Conservation (phyloP, 2,888 invertebrate genomes). For the Platerodrilus igneus region DNA sequence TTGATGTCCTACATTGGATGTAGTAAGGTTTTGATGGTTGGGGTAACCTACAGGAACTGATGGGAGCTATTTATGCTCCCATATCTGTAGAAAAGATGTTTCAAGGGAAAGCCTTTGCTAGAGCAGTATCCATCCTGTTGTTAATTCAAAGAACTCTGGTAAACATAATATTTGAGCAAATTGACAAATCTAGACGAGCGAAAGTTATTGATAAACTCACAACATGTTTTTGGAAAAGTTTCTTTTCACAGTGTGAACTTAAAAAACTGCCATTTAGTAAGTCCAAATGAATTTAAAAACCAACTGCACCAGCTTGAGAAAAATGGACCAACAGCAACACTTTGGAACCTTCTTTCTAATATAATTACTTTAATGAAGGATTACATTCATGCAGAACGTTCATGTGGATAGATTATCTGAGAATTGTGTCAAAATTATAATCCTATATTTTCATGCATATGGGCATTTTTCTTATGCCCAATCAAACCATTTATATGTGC, state of each 20-base stretch:
- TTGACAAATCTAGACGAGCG: neutral
- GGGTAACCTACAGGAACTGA: neutral
- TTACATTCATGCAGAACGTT: too few species aligned
- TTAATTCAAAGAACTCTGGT: neutral
- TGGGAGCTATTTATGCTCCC: neutral
- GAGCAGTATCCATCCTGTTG: neutral
- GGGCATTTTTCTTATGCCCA: too few species aligned
- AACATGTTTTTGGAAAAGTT: neutral
- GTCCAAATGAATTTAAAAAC: neutral
- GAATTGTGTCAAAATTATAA: too few species aligned
- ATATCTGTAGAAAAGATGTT: neutral
- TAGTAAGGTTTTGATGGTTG: neutral
- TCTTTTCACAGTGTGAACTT: neutral
- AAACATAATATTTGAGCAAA: conserved; percentile 1
- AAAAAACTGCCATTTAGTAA: neutral
- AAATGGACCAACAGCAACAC: neutral
- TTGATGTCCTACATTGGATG: conserved; percentile 1
- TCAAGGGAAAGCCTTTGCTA: neutral
- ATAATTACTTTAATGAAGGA: neutral
- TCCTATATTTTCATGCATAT: too few species aligned
- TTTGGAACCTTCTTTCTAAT: neutral
- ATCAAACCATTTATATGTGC: too few species aligned
- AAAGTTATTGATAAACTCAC: conserved; percentile 1
- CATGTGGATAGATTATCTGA: too few species aligned
- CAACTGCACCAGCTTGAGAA: neutral